Evolutionary conservation across 2,797 vertebrate genomes (phyloP).

Genomic region (Steatocranus sp.): DNA sequence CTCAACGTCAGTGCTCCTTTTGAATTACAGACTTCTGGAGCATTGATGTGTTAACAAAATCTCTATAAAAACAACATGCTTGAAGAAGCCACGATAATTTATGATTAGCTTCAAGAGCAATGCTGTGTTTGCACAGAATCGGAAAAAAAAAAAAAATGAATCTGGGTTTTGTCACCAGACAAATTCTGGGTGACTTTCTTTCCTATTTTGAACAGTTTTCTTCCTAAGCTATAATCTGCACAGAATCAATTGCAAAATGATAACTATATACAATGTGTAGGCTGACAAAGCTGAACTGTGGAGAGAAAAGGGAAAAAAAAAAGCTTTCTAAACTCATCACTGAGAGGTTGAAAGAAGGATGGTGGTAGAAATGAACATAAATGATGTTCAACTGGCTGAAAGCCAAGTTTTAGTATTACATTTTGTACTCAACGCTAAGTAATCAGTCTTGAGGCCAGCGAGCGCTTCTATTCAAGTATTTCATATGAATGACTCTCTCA

Average conservation of each 20-base stretch:
- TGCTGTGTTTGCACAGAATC: not conserved
- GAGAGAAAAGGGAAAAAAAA: not conserved
- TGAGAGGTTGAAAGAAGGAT: not conserved
- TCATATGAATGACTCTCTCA: not conserved
- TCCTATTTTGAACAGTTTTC: not conserved
- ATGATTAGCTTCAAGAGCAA: not conserved
- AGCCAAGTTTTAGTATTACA: not conserved
- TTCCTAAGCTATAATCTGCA: not conserved
- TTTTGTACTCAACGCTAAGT: not conserved
- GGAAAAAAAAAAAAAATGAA: not conserved
- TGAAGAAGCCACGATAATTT: not conserved
- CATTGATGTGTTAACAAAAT: not conserved
- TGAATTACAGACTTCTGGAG: not conserved
- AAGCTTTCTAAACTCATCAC: not conserved
- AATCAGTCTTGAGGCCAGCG: not conserved
- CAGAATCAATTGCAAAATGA: conserved; percentile 3
- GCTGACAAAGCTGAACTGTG: not conserved
- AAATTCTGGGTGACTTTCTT: conserved; percentile 1
- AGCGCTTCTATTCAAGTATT: not conserved
- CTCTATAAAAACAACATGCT: not conserved
- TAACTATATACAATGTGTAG: not conserved
- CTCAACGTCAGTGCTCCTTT: not conserved
- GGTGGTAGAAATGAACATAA: not conserved
- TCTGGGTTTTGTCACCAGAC: conserved; percentile 28
- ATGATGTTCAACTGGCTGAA: not conserved